Evolutionary conservation across 2,113 vertebrate species (phyloP).

Genomic region (Apus apus): DNA sequence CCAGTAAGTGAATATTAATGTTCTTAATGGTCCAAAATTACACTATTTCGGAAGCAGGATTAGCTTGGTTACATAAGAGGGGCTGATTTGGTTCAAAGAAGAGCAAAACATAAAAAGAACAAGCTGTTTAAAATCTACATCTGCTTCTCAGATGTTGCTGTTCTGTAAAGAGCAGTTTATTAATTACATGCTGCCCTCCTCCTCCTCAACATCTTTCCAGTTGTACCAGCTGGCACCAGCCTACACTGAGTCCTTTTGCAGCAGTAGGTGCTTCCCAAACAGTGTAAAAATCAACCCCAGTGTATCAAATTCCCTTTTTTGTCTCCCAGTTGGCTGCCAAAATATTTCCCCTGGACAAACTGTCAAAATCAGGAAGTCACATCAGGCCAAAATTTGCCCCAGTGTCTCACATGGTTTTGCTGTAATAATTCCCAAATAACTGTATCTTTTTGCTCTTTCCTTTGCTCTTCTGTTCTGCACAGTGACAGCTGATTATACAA

Average conservation of each 20-base stretch:
- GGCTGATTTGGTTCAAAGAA: background rate
- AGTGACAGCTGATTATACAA: background rate
- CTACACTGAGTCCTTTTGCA: background rate
- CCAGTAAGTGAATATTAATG: background rate
- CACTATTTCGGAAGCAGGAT: background rate
- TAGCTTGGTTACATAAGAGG: background rate
- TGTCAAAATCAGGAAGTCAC: background rate
- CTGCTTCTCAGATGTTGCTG: background rate
- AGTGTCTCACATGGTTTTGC: background rate
- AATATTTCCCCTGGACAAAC: background rate
- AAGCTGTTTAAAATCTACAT: background rate
- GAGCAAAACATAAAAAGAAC: background rate
- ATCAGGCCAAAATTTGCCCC: background rate
- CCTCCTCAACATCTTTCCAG: background rate
- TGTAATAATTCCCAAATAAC: background rate
- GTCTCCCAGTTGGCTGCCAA: background rate
- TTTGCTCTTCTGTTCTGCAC: background rate
- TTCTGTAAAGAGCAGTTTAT: background rate
- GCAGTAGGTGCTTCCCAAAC: background rate
- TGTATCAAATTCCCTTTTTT: background rate
- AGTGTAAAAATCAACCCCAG: background rate
- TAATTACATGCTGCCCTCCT: background rate
- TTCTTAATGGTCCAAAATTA: constrained; percentile 28
- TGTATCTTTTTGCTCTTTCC: background rate
- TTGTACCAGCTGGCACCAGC: background rate